These are phyloP conservation scores for Machimus rusticus DNA, from an alignment of 2,888 invertebrate species.

Conservation along the genomic window DNA sequence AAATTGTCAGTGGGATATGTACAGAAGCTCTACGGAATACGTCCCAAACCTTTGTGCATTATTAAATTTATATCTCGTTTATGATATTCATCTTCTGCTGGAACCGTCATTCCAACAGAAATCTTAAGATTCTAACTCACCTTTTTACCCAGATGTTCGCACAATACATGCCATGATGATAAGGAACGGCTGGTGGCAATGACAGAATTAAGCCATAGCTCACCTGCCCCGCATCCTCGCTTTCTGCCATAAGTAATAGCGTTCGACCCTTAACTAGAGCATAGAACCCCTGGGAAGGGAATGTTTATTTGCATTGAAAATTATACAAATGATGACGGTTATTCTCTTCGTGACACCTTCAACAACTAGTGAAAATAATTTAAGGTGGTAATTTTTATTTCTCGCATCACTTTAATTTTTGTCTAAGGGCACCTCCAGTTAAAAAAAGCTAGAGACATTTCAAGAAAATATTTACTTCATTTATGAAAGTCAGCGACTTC, in stretches of 20 bases:
- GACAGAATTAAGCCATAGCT: background rate
- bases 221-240: background rate
- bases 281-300: background rate
- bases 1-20: background rate
- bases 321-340: background rate
- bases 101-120: background rate
- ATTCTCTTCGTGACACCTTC: background rate
- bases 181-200: background rate
- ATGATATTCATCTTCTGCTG: background rate
- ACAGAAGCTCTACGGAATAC: background rate
- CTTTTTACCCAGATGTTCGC: background rate
- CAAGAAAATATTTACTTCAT: background rate
- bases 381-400: background rate
- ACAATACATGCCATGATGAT: background rate
- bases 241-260: background rate
- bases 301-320: background rate
- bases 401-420: background rate
- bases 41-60: background rate
- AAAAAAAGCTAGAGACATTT: background rate
- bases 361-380: background rate
- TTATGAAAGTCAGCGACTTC: background rate
- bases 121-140: background rate
- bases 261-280: background rate
- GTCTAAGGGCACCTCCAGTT: background rate
- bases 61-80: background rate